Evolutionary conservation across 1,140 invertebrate genomes (phyloP), one percentile per base, ranked within the genome.

Genomic region (Bicyclus anynana): DNA sequence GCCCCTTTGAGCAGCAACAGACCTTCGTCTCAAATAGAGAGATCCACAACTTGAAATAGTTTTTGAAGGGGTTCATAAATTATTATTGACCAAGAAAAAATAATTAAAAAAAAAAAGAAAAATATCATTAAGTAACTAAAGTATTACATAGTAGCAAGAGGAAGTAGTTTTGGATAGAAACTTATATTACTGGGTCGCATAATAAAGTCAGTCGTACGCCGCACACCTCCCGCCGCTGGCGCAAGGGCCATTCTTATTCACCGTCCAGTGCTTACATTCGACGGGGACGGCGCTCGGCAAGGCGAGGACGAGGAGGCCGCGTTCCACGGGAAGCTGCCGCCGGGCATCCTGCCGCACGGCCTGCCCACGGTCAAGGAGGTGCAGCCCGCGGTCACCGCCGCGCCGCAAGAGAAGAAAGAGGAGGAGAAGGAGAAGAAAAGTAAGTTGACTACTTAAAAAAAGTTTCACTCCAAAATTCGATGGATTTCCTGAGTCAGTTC

Each of bases 211-310:
- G 71, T 65, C 67, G 71, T 65, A 27, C 49, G 38, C 35, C 51
- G 20, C 53, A 53, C 60, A 64, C 55, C 33, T 38, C 59, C 53
- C 59, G 51, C 59, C 60, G 68, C 58, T 58, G 59, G 65, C 66
- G 74, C 65, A 74, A 84, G 82, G 84, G 82, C 84, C 85, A 84
- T 89, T 90, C 93, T 95, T 95, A 96, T 95, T 96, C 94, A 95
- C 95, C 95, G 91, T 91, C 94, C 93, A 99, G 97, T 98, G 95
- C 95, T 99, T 93, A 98, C 97, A 92, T 99, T 97, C 96, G 96
- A 96, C 93, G 97, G 98, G 92, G 93, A 87, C 73, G 82, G 67
- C 72, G 84, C 79, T 53, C 85, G 93, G 89, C 96, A 96, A 95
- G 96, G 96, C 91, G 97, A 98, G 91, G 97, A 98, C 81, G 96